Evolutionary conservation across 2,113 vertebrate genomes (phyloP).

Genomic region (Danionella cerebrum): DNA sequence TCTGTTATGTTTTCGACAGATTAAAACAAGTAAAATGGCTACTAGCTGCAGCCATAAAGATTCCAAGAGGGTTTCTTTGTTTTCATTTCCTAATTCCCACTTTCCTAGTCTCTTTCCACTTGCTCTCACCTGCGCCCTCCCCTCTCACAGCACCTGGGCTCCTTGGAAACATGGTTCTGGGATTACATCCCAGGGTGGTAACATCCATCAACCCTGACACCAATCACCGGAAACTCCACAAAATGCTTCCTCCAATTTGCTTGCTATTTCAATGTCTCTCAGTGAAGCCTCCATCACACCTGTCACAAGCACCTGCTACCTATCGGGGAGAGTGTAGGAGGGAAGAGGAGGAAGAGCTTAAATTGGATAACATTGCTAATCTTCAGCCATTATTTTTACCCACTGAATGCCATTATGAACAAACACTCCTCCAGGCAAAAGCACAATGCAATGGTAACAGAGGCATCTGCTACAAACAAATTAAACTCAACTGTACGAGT

Average conservation of each 20-base stretch:
- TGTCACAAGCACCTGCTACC: conserved; percentile 54
- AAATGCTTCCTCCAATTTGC: conserved; percentile 45
- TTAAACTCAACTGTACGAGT: no score
- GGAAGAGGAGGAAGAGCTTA: conserved; percentile 35
- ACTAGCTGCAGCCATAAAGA: conserved; percentile 10
- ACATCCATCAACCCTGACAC: conserved; percentile 39
- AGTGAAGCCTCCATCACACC: conserved; percentile 46
- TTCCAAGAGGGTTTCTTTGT: background rate
- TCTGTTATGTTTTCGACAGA: background rate
- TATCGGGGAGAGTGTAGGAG: conserved; percentile 19
- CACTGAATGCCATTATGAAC: background rate
- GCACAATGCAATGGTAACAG: conserved; percentile 42
- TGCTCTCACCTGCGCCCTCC: conserved; percentile 2
- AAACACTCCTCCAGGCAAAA: conserved; percentile 33
- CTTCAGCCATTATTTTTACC: conserved; percentile 26
- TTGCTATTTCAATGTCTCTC: conserved; percentile 46
- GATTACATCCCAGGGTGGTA: conserved; percentile 32
- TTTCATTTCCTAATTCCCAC: background rate
- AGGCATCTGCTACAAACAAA: conserved; percentile 49
- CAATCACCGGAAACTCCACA: conserved; percentile 38
- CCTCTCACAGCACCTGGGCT: conserved; percentile 32
- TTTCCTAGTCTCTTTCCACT: background rate
- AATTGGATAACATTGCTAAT: conserved; percentile 35
- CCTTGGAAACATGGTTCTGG: conserved; percentile 32
- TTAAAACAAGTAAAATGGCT: background rate